These are phyloP conservation scores for Trogon surrucura DNA, from an alignment of 2,113 vertebrate genomes.

Conservation along the genomic window DNA sequence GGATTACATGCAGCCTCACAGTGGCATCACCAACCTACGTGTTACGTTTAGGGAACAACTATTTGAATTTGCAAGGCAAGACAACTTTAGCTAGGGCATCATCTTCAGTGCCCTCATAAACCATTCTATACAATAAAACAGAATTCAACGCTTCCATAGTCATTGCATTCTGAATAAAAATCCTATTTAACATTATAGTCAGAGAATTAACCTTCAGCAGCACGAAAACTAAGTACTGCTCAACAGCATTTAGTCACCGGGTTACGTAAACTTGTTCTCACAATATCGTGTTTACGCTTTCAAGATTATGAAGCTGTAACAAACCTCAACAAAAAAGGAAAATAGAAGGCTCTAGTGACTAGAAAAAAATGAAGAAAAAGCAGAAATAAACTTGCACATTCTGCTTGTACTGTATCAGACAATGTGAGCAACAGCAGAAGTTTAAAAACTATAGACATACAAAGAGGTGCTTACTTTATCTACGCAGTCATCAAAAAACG, in stretches of 20 bases:
- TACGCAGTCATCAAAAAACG: slow-evolving; percentile 98
- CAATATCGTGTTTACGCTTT: not conserved
- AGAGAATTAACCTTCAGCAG: not conserved
- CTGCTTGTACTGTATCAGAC: not conserved
- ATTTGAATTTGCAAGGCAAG: not conserved
- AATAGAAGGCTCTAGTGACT: not conserved
- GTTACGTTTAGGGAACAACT: not conserved
- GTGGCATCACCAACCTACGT: not conserved
- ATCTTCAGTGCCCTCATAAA: not conserved
- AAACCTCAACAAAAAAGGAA: not conserved
- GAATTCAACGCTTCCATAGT: not conserved
- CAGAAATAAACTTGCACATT: not conserved
- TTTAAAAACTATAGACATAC: not conserved
- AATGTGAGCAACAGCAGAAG: not conserved
- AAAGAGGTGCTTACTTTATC: slow-evolving; percentile 88
- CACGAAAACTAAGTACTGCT: not conserved
- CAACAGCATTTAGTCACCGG: not conserved
- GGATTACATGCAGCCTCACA: not conserved
- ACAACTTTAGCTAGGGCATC: not conserved
- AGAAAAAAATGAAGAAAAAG: not conserved
- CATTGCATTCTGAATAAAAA: not conserved
- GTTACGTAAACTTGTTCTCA: not conserved
- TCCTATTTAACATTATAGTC: not conserved
- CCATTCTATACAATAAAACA: not conserved
- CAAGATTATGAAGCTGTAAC: not conserved